Evolutionary conservation across 1,140 invertebrate species (phyloP).

Genomic region (Littorina saxatilis): DNA sequence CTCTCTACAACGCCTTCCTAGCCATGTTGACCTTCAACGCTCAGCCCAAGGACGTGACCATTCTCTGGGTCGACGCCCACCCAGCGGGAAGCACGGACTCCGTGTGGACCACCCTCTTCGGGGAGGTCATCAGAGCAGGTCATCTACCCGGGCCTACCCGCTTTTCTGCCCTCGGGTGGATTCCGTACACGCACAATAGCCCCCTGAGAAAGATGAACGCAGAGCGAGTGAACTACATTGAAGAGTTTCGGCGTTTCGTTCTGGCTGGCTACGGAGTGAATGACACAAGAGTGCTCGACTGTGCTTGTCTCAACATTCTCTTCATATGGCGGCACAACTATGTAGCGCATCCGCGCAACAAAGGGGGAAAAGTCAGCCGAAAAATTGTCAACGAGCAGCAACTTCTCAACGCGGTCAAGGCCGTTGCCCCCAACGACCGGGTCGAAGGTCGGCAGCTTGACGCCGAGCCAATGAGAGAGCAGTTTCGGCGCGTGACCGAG

Average conservation of each 20-base stretch:
- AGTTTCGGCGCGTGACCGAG: slow-evolving; percentile 76
- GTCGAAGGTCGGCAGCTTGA: slow-evolving; percentile 52
- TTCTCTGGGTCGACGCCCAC: slow-evolving; percentile 67
- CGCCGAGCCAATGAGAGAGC: slow-evolving; percentile 46
- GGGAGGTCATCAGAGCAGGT: slow-evolving; percentile 38
- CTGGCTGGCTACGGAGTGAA: slow-evolving; percentile 48
- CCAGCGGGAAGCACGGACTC: slow-evolving; percentile 62
- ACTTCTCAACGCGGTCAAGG: slow-evolving; percentile 43
- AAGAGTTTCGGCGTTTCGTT: slow-evolving; percentile 68
- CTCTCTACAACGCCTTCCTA: slow-evolving; percentile 72
- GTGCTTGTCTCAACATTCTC: slow-evolving; percentile 55
- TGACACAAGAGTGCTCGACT: slow-evolving; percentile 44
- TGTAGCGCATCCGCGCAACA: slow-evolving; percentile 65
- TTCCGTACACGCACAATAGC: slow-evolving; percentile 67
- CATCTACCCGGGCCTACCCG: slow-evolving; percentile 34
- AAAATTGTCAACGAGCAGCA: slow-evolving; percentile 63
- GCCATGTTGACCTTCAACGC: slow-evolving; percentile 60
- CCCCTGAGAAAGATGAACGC: slow-evolving; percentile 57
- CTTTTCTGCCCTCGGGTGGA: slow-evolving; percentile 62
- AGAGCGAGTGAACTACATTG: slow-evolving; percentile 56
- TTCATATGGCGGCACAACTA: slow-evolving; percentile 69
- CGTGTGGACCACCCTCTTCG: slow-evolving; percentile 66
- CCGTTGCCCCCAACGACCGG: background rate
- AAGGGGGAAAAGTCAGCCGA: slow-evolving; percentile 50
- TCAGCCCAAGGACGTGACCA: slow-evolving; percentile 48